Base-by-base conservation (phyloP, 2,797 vertebrate species). In the Aeoliscus strigatus region DNA sequence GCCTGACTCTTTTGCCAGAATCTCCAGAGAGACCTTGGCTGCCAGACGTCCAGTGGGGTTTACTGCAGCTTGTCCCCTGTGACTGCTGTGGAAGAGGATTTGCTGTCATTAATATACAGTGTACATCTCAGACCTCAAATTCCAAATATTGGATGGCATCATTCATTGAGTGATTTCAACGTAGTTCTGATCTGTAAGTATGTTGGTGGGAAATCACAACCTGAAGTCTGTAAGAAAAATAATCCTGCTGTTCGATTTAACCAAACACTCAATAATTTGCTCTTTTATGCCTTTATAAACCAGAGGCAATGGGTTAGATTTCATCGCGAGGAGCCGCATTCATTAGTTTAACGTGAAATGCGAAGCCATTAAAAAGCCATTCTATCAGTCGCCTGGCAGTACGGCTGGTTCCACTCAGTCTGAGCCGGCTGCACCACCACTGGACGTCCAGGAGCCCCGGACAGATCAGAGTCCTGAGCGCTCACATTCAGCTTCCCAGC, bases 321-420 rank as follows among this genome's bases (percentile, higher is more conserved):
- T 78, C 78, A 27, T 38, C 11, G 39, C 4, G 1, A 44, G 12
- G 45, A 71, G 56, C 71, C 60, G 17, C 66, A 49, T 60, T 78
- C 69, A 80, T 87, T 79, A 40, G 66, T 75, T 79, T 70, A 72
- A 39, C 53, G 64, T 52, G 73, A 71, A 79, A 81, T 37, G 63
- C 73, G 71, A 71, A 70, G 66, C 71, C 76, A 85, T 86, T 88
- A 87, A 74, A 78, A 79, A 77, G 75, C 60, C 74, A 64, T 80
- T 27, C 62, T 43, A 47, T 57, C n/a, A 30, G 64, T 75, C 17
- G 69, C 48, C 13, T 28, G 57, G 66, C 60, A 52, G 62, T 34
- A 0, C 3, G 36, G 58, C 72, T 61, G 84, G 80, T 88, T 89
- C 86, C 86, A 70, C 79, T 60, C 60, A 77, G 88, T 87, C 87